These are phyloP conservation scores for Drosophila lutescens DNA, from an alignment of 2,888 invertebrate genomes.

Conservation along the genomic window DNA sequence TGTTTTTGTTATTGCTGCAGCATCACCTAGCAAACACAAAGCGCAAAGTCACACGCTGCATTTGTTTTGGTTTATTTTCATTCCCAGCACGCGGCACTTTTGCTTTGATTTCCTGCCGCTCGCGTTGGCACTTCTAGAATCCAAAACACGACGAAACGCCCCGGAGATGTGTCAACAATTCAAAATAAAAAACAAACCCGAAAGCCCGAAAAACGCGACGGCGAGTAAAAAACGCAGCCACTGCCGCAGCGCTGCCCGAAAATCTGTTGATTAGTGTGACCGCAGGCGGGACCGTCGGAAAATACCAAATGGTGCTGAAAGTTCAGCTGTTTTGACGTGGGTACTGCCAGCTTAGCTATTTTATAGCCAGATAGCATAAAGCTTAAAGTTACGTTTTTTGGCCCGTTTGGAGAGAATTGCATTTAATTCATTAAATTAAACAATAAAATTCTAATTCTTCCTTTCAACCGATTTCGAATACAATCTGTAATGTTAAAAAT, in stretches of 20 bases:
- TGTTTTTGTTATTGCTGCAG: conserved; percentile 10
- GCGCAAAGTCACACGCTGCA: conserved; percentile 23
- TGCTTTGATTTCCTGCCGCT: neutral
- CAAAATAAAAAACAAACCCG: conserved; percentile 9
- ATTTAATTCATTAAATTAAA: too few species aligned
- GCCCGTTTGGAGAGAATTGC: too few species aligned
- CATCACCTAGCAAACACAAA: conserved; percentile 21
- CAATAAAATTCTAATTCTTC: too few species aligned
- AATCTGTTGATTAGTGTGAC: conserved; percentile 6
- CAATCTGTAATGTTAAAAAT: too few species aligned
- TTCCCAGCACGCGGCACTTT: conserved; percentile 3
- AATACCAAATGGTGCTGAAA: neutral
- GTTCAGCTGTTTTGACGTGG: neutral
- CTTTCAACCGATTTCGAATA: too few species aligned
- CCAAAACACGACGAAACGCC: conserved; percentile 1
- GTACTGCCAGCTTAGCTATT: neutral
- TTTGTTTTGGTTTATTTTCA: conserved; percentile 11
- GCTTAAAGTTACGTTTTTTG: too few species aligned
- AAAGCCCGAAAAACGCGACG: conserved; percentile 10
- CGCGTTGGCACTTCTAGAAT: neutral
- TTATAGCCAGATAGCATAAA: neutral
- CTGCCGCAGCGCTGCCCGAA: conserved; percentile 18
- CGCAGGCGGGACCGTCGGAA: neutral
- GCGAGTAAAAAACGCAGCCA: conserved; percentile 16
- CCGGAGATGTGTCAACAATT: conserved; percentile 22